Percentiles rank a stretch among this genome's conserved stretches.
Evolutionary conservation across 2,888 invertebrate species (phyloP).

Genomic region (Rotaria socialis): DNA sequence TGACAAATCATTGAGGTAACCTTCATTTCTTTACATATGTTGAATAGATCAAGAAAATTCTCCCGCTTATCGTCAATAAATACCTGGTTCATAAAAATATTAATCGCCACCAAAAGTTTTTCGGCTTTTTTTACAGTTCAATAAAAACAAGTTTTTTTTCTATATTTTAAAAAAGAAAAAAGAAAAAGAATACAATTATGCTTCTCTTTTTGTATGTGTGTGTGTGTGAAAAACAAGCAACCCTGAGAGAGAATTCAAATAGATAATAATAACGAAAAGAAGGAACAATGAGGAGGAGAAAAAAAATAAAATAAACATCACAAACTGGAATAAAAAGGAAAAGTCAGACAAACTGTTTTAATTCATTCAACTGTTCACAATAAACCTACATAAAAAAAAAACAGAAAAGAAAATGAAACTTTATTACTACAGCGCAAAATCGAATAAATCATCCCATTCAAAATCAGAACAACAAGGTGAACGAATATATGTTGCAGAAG

Average conservation of each 20-base stretch:
- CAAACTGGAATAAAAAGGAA: neutral
- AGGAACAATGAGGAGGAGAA: neutral
- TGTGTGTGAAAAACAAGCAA: neutral
- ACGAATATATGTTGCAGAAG: neutral
- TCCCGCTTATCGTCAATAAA: neutral
- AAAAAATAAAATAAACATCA: neutral
- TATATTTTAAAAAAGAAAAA: too few relatives aligned
- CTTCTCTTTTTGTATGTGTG: neutral
- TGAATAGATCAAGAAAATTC: neutral
- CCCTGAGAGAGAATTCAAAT: neutral
- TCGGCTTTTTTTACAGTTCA: too few relatives aligned
- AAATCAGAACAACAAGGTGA: neutral
- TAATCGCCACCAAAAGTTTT: too few relatives aligned
- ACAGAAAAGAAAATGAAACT: neutral
- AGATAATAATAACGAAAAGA: too few relatives aligned
- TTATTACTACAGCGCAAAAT: neutral
- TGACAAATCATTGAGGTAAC: neutral
- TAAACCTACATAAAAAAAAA: neutral
- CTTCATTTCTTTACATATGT: neutral
- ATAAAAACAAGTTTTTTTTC: too few relatives aligned
- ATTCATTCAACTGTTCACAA: slow-evolving; percentile 5
- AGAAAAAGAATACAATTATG: too few relatives aligned
- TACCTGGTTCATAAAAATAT: too few relatives aligned
- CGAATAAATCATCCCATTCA: slow-evolving; percentile 26
- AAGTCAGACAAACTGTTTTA: neutral